phyloP scores from a whole-genome alignment of 2,113 vertebrate species.

The Galbula dea region DNA sequence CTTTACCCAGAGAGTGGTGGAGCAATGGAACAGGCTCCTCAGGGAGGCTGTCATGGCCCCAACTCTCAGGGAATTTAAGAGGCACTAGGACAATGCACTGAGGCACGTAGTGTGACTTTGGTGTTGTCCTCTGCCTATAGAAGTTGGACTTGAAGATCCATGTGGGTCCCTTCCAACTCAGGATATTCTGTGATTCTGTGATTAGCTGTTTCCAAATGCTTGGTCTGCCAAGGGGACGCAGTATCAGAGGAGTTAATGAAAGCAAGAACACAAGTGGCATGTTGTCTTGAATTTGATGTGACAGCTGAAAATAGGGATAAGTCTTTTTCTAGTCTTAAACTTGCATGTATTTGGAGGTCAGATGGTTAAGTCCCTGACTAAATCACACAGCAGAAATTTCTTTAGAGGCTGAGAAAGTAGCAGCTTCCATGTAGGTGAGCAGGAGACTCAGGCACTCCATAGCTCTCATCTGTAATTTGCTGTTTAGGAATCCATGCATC shows the following conservation, averaged over 20 bases:
- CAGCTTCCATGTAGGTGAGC: not conserved
- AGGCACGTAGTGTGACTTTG: too few relatives aligned
- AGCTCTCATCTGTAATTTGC: not conserved
- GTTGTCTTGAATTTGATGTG: not conserved
- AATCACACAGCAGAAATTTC: not conserved
- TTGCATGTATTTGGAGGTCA: not conserved
- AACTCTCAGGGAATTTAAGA: too few relatives aligned
- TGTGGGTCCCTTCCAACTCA: too few relatives aligned
- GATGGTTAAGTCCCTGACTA: not conserved
- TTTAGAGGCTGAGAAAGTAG: not conserved
- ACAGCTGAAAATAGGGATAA: not conserved
- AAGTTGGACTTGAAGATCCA: too few relatives aligned
- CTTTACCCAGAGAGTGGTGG: too few relatives aligned
- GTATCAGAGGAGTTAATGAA: not conserved
- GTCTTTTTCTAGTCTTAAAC: not conserved
- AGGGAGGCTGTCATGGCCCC: too few relatives aligned
- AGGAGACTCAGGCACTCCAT: not conserved
- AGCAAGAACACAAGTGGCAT: not conserved
- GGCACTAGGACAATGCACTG: too few relatives aligned
- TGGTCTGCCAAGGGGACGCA: not conserved
- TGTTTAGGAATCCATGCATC: not conserved
- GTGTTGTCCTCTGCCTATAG: too few relatives aligned
- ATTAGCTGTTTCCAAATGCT: not conserved
- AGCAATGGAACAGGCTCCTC: too few relatives aligned
- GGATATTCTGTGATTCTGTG: too few relatives aligned